Conservation (phyloP, 2,888 invertebrate genomes). For the Sclerodermus sp. region DNA sequence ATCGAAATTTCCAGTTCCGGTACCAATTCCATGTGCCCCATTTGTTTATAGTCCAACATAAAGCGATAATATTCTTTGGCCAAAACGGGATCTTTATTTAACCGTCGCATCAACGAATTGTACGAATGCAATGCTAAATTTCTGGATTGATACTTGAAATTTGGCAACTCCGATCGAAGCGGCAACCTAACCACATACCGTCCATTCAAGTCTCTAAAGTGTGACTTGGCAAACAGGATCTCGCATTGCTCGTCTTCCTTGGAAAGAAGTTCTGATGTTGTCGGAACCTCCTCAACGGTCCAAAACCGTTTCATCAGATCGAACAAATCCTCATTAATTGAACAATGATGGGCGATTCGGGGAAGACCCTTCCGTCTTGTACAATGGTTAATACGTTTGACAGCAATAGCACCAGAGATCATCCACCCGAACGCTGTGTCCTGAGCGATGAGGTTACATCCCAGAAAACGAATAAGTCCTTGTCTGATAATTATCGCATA, state of each 20-base stretch:
- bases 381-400: too few relatives aligned
- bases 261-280: background rate
- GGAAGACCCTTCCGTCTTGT: too few relatives aligned
- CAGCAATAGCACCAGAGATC: constrained; percentile 11
- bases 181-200: constrained; percentile 32
- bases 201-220: constrained; percentile 21
- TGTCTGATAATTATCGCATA: constrained; percentile 7
- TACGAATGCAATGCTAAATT: constrained; percentile 30
- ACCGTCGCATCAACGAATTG: constrained; percentile 22
- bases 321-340: too few relatives aligned
- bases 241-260: constrained; percentile 27
- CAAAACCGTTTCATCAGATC: constrained; percentile 17
- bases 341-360: too few relatives aligned
- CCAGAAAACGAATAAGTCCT: constrained; percentile 1
- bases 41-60: constrained; percentile 16
- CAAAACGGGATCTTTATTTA: constrained; percentile 20
- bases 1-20: background rate
- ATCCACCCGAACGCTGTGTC: constrained; percentile 18
- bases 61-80: constrained; percentile 15
- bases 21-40: constrained; percentile 19
- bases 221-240: constrained; percentile 24
- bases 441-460: constrained; percentile 9
- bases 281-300: constrained; percentile 29
- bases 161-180: constrained; percentile 15
- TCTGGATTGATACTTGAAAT: constrained; percentile 23